Evolutionary conservation across 2,113 vertebrate genomes (phyloP).

Genomic region (Labrus mixtus): DNA sequence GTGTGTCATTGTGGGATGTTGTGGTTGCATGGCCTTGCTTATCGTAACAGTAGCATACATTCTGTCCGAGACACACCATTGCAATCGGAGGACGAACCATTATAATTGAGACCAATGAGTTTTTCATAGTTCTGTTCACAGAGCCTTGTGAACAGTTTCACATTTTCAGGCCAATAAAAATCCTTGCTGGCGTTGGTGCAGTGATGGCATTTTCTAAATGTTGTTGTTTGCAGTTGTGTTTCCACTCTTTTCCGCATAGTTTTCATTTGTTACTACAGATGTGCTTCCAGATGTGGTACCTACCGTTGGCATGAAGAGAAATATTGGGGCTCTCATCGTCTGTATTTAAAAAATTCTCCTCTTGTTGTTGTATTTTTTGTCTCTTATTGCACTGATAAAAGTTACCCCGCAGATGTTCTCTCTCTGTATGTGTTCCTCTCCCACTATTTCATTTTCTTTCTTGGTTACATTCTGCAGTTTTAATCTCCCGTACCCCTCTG

Average conservation of each 20-base stretch:
- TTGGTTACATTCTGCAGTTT: conserved; percentile 46
- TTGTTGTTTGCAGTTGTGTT: conserved; percentile 4
- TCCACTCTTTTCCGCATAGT: conserved; percentile 20
- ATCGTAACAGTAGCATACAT: conserved; percentile 19
- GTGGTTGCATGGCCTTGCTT: conserved; percentile 21
- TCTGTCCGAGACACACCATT: conserved; percentile 14
- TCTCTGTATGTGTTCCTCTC: conserved; percentile 3
- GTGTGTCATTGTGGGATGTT: conserved; percentile 11
- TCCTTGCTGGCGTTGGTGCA: conserved; percentile 1
- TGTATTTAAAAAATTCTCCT: background rate
- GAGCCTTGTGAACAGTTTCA: background rate
- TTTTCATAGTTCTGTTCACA: conserved; percentile 11
- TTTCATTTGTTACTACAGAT: background rate
- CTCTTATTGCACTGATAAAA: background rate
- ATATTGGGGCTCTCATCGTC: background rate
- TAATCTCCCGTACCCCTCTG: conserved; percentile 37
- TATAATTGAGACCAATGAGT: conserved; percentile 19
- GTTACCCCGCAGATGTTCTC: conserved; percentile 2
- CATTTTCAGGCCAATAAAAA: conserved; percentile 14
- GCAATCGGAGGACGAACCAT: conserved; percentile 20
- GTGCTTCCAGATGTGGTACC: background rate
- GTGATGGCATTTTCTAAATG: background rate
- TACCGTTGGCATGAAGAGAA: no score
- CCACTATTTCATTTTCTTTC: conserved; percentile 49
- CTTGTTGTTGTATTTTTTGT: background rate